Conservation (phyloP, 1,140 invertebrate species). For the Holotrichia oblita region DNA sequence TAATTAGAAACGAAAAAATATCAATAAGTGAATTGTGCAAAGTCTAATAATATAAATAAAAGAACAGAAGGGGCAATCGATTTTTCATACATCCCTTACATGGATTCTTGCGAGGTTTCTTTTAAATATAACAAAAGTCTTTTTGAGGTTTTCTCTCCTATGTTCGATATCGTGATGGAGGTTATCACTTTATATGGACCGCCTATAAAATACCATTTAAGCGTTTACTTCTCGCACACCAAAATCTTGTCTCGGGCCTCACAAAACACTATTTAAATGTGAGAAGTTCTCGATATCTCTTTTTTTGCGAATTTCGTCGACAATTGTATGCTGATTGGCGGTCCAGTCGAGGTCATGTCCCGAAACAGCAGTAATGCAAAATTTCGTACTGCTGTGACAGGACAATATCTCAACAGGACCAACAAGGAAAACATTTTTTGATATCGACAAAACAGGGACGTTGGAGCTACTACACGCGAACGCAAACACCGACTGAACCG, state of each 20-base stretch:
- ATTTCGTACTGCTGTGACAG: conserved; percentile 91
- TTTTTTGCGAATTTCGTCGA: background rate
- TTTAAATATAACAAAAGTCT: conserved; percentile 6
- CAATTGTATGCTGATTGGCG: background rate
- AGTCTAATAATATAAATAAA: conserved; percentile 24
- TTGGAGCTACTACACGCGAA: conserved; percentile 28
- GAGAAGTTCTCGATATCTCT: background rate
- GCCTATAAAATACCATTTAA: background rate
- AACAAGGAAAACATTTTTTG: conserved; percentile 14
- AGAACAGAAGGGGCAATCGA: conserved; percentile 23
- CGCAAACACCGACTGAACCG: conserved; percentile 56
- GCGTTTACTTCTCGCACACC: background rate
- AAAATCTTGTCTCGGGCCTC: background rate
- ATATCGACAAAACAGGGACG: background rate
- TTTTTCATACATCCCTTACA: conserved; percentile 33
- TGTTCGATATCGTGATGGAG: background rate
- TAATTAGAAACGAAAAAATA: conserved; percentile 28
- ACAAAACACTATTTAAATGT: conserved; percentile 11
- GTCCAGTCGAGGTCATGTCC: conserved; percentile 74
- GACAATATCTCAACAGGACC: conserved; percentile 83
- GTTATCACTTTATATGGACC: background rate
- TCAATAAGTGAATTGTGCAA: conserved; percentile 34
- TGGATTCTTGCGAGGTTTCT: conserved; percentile 30
- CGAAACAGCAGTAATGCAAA: conserved; percentile 82
- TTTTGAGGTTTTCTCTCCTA: background rate